Conservation (phyloP, 2,113 vertebrate species). For the Balaeniceps rex region DNA sequence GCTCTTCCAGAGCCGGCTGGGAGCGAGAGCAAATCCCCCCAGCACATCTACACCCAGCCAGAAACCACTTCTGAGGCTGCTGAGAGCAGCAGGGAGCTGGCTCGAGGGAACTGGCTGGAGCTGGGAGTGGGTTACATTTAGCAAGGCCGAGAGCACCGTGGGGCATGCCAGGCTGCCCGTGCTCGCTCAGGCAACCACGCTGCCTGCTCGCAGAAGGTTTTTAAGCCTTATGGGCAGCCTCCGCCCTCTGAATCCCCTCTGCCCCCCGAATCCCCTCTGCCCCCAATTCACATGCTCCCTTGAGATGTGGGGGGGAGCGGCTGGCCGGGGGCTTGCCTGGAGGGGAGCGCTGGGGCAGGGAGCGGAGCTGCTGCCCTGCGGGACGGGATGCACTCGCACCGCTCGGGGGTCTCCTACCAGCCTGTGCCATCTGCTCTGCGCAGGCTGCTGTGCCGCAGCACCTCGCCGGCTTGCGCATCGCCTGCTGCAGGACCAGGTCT, state of each 20-base stretch:
- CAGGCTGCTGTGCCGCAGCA: neutral
- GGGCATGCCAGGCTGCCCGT: neutral
- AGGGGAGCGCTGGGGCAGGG: neutral
- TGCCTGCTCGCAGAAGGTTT: neutral
- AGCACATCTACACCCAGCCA: slow-evolving; percentile 33
- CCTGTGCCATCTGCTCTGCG: accelerated
- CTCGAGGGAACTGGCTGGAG: slow-evolving; percentile 26
- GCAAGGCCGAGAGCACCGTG: neutral
- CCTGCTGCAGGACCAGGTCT: neutral
- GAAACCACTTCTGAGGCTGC: slow-evolving; percentile 63
- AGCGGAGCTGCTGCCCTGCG: neutral
- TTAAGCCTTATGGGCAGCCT: neutral
- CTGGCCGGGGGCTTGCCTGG: neutral
- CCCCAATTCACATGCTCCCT: neutral
- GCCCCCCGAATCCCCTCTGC: neutral
- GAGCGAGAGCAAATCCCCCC: slow-evolving; percentile 45
- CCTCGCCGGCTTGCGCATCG: accelerated
- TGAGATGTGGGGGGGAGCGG: neutral
- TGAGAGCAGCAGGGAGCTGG: slow-evolving; percentile 31
- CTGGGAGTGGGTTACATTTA: neutral
- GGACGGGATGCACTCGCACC: neutral
- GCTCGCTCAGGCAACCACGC: neutral
- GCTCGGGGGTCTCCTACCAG: neutral
- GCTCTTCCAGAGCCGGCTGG: slow-evolving; percentile 27
- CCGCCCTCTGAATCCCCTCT: neutral